phyloP scores from a whole-genome alignment of 2,797 vertebrate genomes.

The Miichthys miiuy region DNA sequence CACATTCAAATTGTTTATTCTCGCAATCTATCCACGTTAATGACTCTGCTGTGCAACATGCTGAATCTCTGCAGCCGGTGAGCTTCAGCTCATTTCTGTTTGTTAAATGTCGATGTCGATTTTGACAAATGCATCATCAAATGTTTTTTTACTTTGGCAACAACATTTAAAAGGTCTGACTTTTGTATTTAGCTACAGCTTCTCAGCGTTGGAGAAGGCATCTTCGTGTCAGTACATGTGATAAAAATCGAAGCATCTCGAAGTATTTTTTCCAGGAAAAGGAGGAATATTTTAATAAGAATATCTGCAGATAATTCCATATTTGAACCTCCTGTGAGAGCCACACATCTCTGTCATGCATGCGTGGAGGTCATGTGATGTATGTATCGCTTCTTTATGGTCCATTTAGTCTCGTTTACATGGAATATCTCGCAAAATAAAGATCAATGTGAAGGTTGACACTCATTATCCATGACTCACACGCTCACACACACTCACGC shows the following conservation, averaged over 20 bases:
- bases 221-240: no score
- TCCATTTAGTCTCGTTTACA: conserved; percentile 7
- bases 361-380: neutral
- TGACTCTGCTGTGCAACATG: conserved; percentile 63
- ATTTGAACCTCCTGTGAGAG: neutral
- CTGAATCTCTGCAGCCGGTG: conserved; percentile 22
- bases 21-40: conserved; percentile 66
- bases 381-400: neutral
- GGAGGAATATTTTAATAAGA: no score
- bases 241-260: no score
- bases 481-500: conserved; percentile 6
- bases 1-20: conserved; percentile 70
- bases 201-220: neutral
- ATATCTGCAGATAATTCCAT: no score
- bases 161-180: no score
- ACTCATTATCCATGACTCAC: conserved; percentile 11
- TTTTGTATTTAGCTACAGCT: no score
- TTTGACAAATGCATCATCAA: no score
- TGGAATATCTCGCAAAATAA: conserved; percentile 21
- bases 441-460: conserved; percentile 23
- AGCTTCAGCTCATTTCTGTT: neutral
- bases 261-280: no score
- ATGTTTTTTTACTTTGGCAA: no score
- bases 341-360: neutral
- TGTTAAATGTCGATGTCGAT: no score